Percentiles rank a stretch among this genome's conserved stretches.
These are phyloP conservation scores for Rhyacophila brunnea DNA, from an alignment of 1,140 invertebrate genomes.

Conservation along the genomic window DNA sequence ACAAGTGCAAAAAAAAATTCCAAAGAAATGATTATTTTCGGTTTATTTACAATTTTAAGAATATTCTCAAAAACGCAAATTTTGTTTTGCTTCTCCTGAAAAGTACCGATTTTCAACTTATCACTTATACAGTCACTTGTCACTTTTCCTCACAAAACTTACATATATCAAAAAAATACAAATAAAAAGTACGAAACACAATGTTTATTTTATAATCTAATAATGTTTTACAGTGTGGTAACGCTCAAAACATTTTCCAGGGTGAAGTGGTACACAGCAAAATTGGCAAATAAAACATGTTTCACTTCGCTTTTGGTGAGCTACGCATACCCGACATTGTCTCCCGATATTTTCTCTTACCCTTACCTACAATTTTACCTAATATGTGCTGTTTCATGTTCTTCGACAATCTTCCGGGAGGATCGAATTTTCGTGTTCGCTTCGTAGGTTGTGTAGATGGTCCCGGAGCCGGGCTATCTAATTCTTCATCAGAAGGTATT, in stretches of 20 bases:
- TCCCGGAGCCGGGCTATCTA: background rate
- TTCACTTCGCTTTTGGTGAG: too few species aligned
- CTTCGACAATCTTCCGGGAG: conserved; percentile 14
- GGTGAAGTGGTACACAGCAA: conserved; percentile 10
- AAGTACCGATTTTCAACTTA: too few species aligned
- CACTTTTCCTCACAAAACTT: conserved; percentile 11
- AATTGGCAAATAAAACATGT: conserved; percentile 6
- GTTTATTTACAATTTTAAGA: too few species aligned
- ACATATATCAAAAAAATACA: background rate
- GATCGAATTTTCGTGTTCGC: too few species aligned
- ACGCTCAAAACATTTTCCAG: conserved; percentile 12
- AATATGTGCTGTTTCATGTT: conserved; percentile 15
- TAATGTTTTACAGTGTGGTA: conserved; percentile 9
- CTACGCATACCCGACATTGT: too few species aligned
- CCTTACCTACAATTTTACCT: conserved; percentile 11
- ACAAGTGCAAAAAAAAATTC: too few species aligned
- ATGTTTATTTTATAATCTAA: conserved; percentile 30
- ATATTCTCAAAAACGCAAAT: too few species aligned
- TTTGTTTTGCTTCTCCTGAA: too few species aligned
- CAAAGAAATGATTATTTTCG: background rate
- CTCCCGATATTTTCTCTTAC: conserved; percentile 5
- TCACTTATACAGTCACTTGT: conserved; percentile 4
- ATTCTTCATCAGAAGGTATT: conserved; percentile 4
- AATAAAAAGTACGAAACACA: conserved; percentile 1
- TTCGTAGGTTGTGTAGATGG: background rate